A percentile compares a stretch with the other conserved stretches of the same genome.
phyloP scores from a whole-genome alignment of 1,140 invertebrate genomes.

The Sitobion miscanthi region DNA sequence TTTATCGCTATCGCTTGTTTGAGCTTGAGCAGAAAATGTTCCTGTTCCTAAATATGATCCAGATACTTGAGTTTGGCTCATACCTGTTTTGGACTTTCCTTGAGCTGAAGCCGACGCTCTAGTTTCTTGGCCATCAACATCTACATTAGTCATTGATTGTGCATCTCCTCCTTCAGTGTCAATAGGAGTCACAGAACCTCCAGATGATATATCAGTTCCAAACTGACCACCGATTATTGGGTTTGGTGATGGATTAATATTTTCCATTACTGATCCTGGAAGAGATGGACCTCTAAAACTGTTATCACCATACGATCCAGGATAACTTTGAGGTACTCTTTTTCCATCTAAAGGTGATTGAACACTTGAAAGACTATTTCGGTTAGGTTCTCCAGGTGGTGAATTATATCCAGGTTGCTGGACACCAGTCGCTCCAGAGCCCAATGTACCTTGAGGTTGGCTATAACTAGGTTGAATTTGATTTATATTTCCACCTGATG shows the following conservation, averaged over 20 bases:
- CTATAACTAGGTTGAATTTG: background rate
- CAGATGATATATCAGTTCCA: constrained; percentile 33
- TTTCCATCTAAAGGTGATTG: background rate
- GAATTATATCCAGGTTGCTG: background rate
- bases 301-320: background rate
- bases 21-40: constrained; percentile 81
- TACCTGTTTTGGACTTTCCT: constrained; percentile 74
- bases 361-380: background rate
- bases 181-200: background rate
- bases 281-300: background rate
- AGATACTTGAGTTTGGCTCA: constrained; percentile 79
- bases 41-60: constrained; percentile 77
- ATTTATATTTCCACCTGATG: background rate
- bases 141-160: constrained; percentile 75
- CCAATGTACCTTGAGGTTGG: background rate
- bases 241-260: background rate
- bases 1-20: constrained; percentile 76
- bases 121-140: constrained; percentile 73
- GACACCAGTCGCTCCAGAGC: background rate
- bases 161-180: constrained; percentile 66
- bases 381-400: background rate
- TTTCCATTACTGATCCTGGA: background rate
- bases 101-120: constrained; percentile 76
- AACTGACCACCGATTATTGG: constrained; percentile 33
- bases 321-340: background rate